Conservation (phyloP, 2,113 vertebrate genomes). For the Furnarius figulus region DNA sequence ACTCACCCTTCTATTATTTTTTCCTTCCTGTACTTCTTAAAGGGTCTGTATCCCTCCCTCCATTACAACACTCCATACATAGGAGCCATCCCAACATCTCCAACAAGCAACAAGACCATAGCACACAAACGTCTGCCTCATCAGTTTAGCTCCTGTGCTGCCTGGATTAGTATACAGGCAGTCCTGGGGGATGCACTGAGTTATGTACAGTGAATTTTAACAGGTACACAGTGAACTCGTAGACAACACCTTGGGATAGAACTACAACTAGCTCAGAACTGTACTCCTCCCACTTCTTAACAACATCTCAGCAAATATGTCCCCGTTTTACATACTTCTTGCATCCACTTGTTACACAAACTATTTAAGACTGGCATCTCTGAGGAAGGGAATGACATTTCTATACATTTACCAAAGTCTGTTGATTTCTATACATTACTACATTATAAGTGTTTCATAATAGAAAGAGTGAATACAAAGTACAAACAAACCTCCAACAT, state of each 20-base stretch:
- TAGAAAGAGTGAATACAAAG: neutral
- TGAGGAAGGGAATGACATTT: neutral
- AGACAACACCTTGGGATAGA: neutral
- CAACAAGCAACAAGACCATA: neutral
- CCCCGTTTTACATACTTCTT: neutral
- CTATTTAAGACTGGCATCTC: neutral
- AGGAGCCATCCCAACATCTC: neutral
- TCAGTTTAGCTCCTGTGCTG: accelerated
- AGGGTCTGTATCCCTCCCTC: neutral
- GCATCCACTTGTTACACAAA: neutral
- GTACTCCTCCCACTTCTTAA: neutral
- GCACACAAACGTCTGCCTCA: neutral
- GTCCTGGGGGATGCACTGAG: neutral
- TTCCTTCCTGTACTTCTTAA: neutral
- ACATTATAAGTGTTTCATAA: neutral
- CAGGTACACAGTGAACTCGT: neutral
- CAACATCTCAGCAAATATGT: neutral
- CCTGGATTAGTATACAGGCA: neutral
- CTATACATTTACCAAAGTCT: neutral
- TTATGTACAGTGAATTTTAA: neutral
- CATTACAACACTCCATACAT: neutral
- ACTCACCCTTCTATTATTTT: neutral
- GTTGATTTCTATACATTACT: neutral
- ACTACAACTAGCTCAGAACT: neutral
- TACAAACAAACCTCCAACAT: accelerated